Evolutionary conservation across 1,140 invertebrate genomes (phyloP), one percentile per base, ranked within the genome.

Genomic region (Arctopsyche grandis): DNA sequence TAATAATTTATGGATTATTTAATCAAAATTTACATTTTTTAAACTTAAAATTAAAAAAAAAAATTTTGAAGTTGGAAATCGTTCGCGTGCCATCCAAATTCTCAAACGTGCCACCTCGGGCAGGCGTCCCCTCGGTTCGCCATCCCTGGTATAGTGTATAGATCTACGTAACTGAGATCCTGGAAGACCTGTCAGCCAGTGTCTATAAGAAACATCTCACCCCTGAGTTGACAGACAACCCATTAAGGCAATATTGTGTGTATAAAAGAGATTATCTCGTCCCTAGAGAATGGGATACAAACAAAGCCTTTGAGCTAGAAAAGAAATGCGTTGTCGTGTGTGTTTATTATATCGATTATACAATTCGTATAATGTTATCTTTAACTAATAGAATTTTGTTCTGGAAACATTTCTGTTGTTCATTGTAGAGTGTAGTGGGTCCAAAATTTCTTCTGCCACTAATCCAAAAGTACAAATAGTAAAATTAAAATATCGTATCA

Each of bases 191-290:
- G 21, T 60, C 21, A 60, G 16, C 56, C 21, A 21, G 56, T 16
- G 56, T 21, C 56, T 60, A 5, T 21, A 19, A n/a, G 16, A 19
- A 60, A 9, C 16, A 60, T 21, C 56, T 16, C 1, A 60, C 56
- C 56, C 56, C 9, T 16, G 9, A 60, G n/a, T 60, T 60, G 56
- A 60, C 56, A 60, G 56, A 60, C 56, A 60, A 21, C 56, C 56
- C 56, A 60, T 60, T 60, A 60, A 60, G 56, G 56, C 7, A 19
- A 1, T 60, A 21, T 21, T 60, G 12, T 52, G 56, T n/a, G 16
- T 60, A 60, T 60, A 60, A 60, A 60, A 60, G 56, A 16, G 56
- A 60, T 60, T 19, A 60, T 60, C 56, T 60, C 56, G n/a, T 60
- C 56, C 14, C 9, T 19, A 21, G 16, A 3, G 48, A n/a, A 14